A percentile compares a stretch with the other conserved stretches of the same genome.
Conservation (phyloP, 2,888 invertebrate genomes). For the Noctua fimbriata region DNA sequence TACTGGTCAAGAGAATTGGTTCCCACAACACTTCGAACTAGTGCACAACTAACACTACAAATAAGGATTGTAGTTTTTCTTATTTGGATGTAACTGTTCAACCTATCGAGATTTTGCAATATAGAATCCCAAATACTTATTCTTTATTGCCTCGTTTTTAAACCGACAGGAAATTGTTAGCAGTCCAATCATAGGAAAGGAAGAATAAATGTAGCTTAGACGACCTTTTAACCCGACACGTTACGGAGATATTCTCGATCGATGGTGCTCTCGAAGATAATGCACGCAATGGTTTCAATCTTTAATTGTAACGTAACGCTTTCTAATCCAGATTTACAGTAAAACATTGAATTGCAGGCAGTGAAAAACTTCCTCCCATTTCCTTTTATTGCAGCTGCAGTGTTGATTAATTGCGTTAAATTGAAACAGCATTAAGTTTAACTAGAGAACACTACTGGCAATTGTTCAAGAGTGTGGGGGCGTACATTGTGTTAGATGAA, state of each 20-base stretch:
- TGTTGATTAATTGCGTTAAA: constrained; percentile 70
- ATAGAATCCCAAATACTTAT: constrained; percentile 7
- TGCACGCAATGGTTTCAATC: constrained; percentile 64
- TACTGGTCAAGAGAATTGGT: constrained; percentile 56
- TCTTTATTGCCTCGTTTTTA: constrained; percentile 22
- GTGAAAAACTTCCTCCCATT: constrained; percentile 54
- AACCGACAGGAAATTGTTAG: constrained; percentile 24
- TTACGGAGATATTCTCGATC: constrained; percentile 67
- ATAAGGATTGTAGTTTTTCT: constrained; percentile 47
- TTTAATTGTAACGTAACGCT: constrained; percentile 64
- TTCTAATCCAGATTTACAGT: constrained; percentile 63
- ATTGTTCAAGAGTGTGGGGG: constrained; percentile 54
- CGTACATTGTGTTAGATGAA: constrained; percentile 39
- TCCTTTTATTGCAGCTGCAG: constrained; percentile 56
- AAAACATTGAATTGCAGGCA: constrained; percentile 48
- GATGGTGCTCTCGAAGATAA: constrained; percentile 67
- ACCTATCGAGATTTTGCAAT: constrained; percentile 30
- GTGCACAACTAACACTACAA: constrained; percentile 40
- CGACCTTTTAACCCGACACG: constrained; percentile 78
- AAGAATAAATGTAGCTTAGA: constrained; percentile 45
- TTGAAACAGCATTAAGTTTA: constrained; percentile 67
- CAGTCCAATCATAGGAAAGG: constrained; percentile 33
- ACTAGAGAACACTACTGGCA: constrained; percentile 67
- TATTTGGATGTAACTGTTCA: constrained; percentile 3
- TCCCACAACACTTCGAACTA: constrained; percentile 54